Conservation (phyloP, 2,888 invertebrate species). For the Euplagia quadripunctaria region DNA sequence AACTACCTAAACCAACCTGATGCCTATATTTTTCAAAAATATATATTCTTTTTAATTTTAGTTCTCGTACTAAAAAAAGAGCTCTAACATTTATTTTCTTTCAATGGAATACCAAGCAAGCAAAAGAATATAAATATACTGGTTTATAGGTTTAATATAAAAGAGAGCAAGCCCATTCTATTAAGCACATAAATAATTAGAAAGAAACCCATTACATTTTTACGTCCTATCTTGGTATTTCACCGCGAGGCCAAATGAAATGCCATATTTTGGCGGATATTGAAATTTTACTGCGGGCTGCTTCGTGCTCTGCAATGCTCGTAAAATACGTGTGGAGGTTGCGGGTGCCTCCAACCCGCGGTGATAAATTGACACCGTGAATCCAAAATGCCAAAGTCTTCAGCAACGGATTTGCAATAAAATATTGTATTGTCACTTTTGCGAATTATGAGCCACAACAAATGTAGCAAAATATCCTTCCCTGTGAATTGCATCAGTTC, state of each 20-base stretch:
- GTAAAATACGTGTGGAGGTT: constrained; percentile 59
- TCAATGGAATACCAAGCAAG: constrained; percentile 16
- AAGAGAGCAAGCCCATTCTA: constrained; percentile 40
- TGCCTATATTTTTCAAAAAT: constrained; percentile 12
- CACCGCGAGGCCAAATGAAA: constrained; percentile 69
- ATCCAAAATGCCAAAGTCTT: constrained; percentile 55
- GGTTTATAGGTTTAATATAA: constrained; percentile 54
- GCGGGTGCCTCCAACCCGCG: constrained; percentile 27
- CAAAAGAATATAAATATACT: constrained; percentile 33
- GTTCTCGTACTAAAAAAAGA: background rate
- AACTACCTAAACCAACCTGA: constrained; percentile 15
- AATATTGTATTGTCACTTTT: constrained; percentile 50
- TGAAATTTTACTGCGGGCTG: constrained; percentile 74
- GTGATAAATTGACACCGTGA: constrained; percentile 60
- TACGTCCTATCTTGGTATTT: constrained; percentile 62
- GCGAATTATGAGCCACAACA: constrained; percentile 36
- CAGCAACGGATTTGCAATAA: constrained; percentile 62
- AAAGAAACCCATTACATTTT: constrained; percentile 54
- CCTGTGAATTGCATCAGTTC: constrained; percentile 39
- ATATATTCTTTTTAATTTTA: constrained; percentile 2
- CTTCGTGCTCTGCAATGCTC: constrained; percentile 59
- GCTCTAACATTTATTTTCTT: constrained; percentile 8
- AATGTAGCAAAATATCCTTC: constrained; percentile 41
- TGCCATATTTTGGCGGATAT: constrained; percentile 74
- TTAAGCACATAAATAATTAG: constrained; percentile 55